Percentiles rank a stretch among this genome's conserved stretches.
These are phyloP conservation scores for Lepus americanus DNA, from an alignment of 2,113 vertebrate species.

Conservation along the genomic window DNA sequence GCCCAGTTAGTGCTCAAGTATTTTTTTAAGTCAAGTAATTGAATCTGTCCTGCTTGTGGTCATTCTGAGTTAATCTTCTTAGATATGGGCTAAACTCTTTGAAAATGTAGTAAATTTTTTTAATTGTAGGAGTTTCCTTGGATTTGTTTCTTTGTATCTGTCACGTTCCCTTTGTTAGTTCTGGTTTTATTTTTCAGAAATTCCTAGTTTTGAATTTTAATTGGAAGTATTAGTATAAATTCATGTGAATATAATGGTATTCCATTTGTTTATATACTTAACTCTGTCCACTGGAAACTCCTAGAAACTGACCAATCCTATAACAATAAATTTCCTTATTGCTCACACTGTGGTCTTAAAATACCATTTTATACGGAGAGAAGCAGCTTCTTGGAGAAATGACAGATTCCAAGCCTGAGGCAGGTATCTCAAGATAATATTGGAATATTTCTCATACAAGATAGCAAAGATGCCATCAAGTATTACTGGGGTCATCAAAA, in stretches of 20 bases:
- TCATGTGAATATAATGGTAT: not conserved
- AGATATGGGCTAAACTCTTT: too few relatives aligned
- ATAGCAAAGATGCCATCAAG: conserved; percentile 1
- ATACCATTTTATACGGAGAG: not conserved
- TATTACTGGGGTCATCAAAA: not conserved
- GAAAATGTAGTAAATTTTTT: too few relatives aligned
- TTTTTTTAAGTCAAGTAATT: too few relatives aligned
- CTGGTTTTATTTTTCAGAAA: not conserved
- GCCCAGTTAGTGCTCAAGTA: too few relatives aligned
- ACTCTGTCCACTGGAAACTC: not conserved
- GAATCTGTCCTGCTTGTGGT: too few relatives aligned
- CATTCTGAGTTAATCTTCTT: too few relatives aligned
- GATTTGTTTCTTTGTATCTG: too few relatives aligned
- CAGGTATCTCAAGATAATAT: not conserved
- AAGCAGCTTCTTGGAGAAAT: not conserved
- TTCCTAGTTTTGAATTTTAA: not conserved
- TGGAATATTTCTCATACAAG: not conserved
- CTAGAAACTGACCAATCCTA: not conserved
- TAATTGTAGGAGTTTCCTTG: too few relatives aligned
- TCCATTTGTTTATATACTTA: not conserved
- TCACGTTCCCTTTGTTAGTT: too few relatives aligned
- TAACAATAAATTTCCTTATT: not conserved
- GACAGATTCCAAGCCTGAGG: not conserved
- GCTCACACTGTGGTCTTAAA: not conserved
- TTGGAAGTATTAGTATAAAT: not conserved